Base-by-base conservation (phyloP, 2,113 vertebrate genomes). In the Cryptomyrus ogoouensis region DNA sequence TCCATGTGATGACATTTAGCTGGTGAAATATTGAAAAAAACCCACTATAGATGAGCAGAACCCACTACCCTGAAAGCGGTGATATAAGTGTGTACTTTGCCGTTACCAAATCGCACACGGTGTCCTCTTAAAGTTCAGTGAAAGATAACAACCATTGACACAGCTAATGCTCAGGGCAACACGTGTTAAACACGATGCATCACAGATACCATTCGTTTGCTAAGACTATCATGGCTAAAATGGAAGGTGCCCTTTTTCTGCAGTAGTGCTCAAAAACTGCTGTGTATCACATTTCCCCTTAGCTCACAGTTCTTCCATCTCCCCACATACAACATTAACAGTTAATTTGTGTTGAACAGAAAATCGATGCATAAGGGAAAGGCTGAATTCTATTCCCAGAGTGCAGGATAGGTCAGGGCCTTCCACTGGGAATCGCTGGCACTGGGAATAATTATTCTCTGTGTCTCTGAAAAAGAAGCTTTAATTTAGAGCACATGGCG, bases 301-400 rank as follows among this genome's bases (percentile, higher is more conserved):
- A 84, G 31, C 31, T 44, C 42, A 21, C 56, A 42, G 52, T 86
- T 50, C 35, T 50, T 58, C 53, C 27, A 83, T 42, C 46, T 53
- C 50, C 49, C n/a, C 46, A 85, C 77, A 50, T 52, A 87, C 83
- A 56, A 53, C 56, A 70, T 89, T 70, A 86, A 89, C 88, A 88
- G 88, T 89, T 91, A 88, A 91, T 91, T 89, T 74, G 88, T 46
- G 24, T 58, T 35, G 50, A 91, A 89, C 90, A 91, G 90, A 52
- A 92, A 91, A 88, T 92, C 89, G 10, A 90, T 91, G 90, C 88
- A 89, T 35, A 88, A 77, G 74, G 24, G 89, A 88, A 91, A 88
- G 50, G 66, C 56, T 56, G 88, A 86, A 50, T 90, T 91, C 47
- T 56, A 46, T 85, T 84, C 74, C 52, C 50, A 24, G 52, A 84